Evolutionary conservation across 2,797 vertebrate species (phyloP).

Genomic region (Microcaecilia unicolor): DNA sequence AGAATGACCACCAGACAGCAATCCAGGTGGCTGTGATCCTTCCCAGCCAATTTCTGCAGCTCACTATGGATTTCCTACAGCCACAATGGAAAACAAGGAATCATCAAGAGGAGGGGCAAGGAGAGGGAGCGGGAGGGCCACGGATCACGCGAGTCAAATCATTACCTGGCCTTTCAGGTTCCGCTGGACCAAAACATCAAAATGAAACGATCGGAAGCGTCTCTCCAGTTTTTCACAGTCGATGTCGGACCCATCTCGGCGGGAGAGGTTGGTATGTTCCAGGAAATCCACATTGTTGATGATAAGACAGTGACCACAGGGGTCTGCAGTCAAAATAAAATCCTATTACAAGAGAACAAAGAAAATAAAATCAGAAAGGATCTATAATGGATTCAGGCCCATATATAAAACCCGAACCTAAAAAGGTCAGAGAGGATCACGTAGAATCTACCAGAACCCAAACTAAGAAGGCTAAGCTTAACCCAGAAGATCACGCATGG

Average conservation of each 20-base stretch:
- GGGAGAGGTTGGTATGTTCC: conserved; percentile 16
- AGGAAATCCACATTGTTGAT: conserved; percentile 84
- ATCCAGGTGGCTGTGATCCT: conserved; percentile 67
- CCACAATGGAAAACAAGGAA: not conserved
- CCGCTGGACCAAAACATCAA: conserved; percentile 54
- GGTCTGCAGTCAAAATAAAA: conserved; percentile 70
- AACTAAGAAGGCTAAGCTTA: too few species aligned
- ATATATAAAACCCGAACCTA: too few species aligned
- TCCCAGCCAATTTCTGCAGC: conserved; percentile 51
- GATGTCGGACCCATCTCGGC: conserved; percentile 65
- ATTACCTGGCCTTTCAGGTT: conserved; percentile 69
- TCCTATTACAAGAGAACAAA: conserved; percentile 35
- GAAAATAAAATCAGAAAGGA: too few species aligned
- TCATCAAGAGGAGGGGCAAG: too few species aligned
- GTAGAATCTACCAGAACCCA: too few species aligned
- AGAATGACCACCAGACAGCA: conserved; percentile 86
- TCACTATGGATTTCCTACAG: conserved; percentile 62
- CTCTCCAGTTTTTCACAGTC: conserved; percentile 71
- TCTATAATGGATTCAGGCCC: too few species aligned
- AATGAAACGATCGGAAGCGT: conserved; percentile 64
- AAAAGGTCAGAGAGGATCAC: too few species aligned
- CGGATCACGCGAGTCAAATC: too few species aligned
- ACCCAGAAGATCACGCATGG: too few species aligned
- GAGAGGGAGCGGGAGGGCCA: not conserved
- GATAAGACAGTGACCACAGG: conserved; percentile 80